Percentiles rank a stretch among this genome's conserved stretches.
phyloP scores from a whole-genome alignment of 2,113 vertebrate species.

The Uropsilus gracilis region DNA sequence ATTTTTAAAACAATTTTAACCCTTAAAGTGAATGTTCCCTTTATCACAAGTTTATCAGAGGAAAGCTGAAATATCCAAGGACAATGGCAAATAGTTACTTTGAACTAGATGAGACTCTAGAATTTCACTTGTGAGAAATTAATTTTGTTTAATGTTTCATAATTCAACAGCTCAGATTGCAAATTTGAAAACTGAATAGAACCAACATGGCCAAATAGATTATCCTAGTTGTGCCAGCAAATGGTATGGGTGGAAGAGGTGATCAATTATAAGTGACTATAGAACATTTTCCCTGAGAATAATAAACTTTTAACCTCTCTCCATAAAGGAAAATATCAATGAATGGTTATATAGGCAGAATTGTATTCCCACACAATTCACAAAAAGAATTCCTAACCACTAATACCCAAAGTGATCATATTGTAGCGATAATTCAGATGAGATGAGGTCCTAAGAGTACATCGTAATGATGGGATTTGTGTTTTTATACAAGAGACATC shows the following conservation, averaged over 20 bases:
- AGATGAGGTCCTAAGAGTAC: not conserved
- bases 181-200: not conserved
- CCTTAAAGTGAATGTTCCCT: not conserved
- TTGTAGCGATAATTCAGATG: not conserved
- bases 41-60: not conserved
- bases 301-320: not conserved
- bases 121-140: not conserved
- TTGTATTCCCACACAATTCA: not conserved
- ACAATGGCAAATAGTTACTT: not conserved
- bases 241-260: not conserved
- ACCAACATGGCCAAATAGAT: not conserved
- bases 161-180: not conserved
- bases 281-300: not conserved
- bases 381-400: not conserved
- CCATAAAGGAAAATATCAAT: not conserved
- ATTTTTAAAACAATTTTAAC: not conserved
- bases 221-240: not conserved
- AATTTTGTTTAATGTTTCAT: rapidly evolving
- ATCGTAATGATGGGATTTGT: not conserved
- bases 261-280: not conserved
- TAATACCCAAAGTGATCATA: rapidly evolving
- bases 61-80: not conserved
- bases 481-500: not conserved
- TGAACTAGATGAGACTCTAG: not conserved
- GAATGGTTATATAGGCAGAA: not conserved